Conservation (phyloP, 2,797 vertebrate genomes). For the Malurus splendens region DNA sequence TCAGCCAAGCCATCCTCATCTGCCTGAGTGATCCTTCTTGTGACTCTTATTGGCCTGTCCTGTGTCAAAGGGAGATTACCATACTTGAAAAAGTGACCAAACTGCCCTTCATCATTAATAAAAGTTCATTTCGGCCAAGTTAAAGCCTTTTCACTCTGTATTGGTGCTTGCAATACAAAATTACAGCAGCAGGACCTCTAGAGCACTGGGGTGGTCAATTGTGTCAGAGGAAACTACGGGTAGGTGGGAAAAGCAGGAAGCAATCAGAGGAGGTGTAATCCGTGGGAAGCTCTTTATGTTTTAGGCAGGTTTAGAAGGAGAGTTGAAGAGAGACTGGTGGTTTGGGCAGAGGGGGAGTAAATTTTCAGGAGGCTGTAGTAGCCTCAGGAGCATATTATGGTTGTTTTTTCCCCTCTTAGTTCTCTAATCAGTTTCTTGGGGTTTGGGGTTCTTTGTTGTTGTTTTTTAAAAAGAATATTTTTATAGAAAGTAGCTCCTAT, state of each 20-base stretch:
- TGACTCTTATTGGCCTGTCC: not conserved
- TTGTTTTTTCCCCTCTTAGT: not conserved
- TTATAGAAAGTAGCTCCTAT: not conserved
- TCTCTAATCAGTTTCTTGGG: not conserved
- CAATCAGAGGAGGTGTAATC: not conserved
- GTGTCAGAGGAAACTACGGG: fast-evolving
- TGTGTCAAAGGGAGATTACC: not conserved
- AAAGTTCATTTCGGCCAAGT: not conserved
- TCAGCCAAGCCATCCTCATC: not conserved
- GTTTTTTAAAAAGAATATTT: not conserved
- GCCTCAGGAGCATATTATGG: fast-evolving
- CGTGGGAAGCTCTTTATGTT: not conserved
- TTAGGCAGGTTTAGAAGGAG: not conserved
- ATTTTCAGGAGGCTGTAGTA: not conserved
- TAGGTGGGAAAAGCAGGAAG: not conserved
- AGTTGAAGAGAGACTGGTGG: not conserved
- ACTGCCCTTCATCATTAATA: not conserved
- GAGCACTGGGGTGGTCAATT: fast-evolving
- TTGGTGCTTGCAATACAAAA: not conserved
- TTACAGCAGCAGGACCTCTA: not conserved
- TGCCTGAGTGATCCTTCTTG: not conserved
- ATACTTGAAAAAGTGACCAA: not conserved
- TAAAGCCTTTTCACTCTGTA: not conserved
- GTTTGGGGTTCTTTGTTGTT: not conserved
- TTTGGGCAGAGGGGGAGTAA: not conserved